Conservation (phyloP, 2,888 invertebrate genomes). For the Rhamphomyia laevipes region DNA sequence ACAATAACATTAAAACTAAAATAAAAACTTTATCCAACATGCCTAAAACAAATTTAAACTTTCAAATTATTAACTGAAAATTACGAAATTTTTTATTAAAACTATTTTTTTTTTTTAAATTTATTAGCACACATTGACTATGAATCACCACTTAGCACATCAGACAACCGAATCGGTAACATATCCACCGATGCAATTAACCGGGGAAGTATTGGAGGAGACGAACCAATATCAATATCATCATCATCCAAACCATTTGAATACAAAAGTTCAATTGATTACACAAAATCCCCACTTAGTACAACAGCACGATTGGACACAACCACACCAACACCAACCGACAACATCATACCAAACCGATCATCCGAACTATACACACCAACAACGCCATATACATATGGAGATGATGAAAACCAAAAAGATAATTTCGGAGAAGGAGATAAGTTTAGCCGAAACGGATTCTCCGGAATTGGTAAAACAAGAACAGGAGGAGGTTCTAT, state of each 20-base stretch:
- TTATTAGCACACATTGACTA: slow-evolving; percentile 34
- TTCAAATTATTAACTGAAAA: not conserved
- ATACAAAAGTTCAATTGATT: slow-evolving; percentile 17
- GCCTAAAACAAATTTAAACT: not conserved
- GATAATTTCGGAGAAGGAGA: slow-evolving; percentile 34
- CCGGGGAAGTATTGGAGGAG: not conserved
- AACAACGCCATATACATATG: slow-evolving; percentile 20
- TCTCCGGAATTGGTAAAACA: not conserved
- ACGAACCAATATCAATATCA: slow-evolving; percentile 21
- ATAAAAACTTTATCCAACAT: too few species aligned
- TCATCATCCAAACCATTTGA: slow-evolving; percentile 8
- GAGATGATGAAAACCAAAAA: slow-evolving; percentile 36
- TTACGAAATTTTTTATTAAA: not conserved
- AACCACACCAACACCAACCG: slow-evolving; percentile 4
- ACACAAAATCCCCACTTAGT: slow-evolving; percentile 1
- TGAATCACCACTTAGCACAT: slow-evolving; percentile 34
- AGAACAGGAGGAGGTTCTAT: slow-evolving; percentile 4
- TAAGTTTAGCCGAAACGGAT: slow-evolving; percentile 15
- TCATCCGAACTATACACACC: slow-evolving; percentile 13
- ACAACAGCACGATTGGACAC: slow-evolving; percentile 11
- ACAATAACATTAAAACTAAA: not conserved
- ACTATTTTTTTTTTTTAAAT: not conserved
- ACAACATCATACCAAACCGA: slow-evolving; percentile 2
- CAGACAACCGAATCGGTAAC: slow-evolving; percentile 7
- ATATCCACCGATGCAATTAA: not conserved